These are phyloP conservation scores for Bubalus kerabau DNA, from an alignment of 2,113 vertebrate genomes.

Conservation along the genomic window DNA sequence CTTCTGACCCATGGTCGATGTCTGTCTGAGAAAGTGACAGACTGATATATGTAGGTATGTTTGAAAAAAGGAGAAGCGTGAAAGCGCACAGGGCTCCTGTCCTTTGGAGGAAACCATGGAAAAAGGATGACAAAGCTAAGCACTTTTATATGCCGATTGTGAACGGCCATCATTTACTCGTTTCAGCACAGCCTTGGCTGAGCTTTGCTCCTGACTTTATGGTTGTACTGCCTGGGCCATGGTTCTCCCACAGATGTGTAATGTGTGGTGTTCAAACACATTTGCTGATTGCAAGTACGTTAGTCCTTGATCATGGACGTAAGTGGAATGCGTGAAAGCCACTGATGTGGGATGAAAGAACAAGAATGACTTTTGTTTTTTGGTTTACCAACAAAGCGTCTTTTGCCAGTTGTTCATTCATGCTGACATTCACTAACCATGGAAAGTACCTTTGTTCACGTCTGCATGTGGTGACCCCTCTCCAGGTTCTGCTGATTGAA, in stretches of 20 bases:
- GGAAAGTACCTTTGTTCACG: background rate
- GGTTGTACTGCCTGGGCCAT: background rate
- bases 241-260: background rate
- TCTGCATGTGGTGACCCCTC: rapidly evolving
- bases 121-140: background rate
- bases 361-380: background rate
- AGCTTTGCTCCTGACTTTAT: background rate
- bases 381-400: background rate
- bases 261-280: background rate
- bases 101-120: background rate
- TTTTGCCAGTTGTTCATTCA: background rate
- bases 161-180: rapidly evolving
- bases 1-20: background rate
- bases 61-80: background rate
- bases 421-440: background rate
- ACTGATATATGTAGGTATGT: background rate
- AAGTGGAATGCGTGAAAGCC: background rate
- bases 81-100: background rate
- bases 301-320: background rate
- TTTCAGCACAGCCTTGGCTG: background rate
- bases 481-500: background rate
- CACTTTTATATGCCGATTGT: background rate
- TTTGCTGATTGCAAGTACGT: background rate
- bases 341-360: background rate
- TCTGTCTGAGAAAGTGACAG: background rate